Evolutionary conservation across 2,797 vertebrate species (phyloP).

Genomic region (Xenentodon cancila): DNA sequence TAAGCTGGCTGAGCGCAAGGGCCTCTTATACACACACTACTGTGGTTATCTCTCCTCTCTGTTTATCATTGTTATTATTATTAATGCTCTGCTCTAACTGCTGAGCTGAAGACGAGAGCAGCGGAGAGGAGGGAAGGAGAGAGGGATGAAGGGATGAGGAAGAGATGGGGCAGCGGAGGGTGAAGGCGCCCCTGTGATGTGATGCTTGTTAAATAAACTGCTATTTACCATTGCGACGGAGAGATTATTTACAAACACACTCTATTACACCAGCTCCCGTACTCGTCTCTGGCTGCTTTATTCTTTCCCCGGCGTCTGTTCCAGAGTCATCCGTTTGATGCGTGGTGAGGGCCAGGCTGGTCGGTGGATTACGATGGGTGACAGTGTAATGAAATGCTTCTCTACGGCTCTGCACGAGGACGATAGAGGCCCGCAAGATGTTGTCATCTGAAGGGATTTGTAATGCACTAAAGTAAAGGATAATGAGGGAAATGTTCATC

Average conservation of each 20-base stretch:
- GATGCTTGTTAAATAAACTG: constrained; percentile 84
- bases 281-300: constrained; percentile 17
- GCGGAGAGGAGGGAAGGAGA: constrained; percentile 42
- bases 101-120: constrained; percentile 51
- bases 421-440: constrained; percentile 58
- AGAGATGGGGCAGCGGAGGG: constrained; percentile 54
- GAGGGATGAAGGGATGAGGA: constrained; percentile 52
- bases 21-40: constrained; percentile 76
- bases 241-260: constrained; percentile 84
- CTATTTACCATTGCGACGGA: constrained; percentile 78
- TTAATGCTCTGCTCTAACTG: constrained; percentile 76
- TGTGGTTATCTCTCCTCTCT: constrained; percentile 80
- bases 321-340: constrained; percentile 60
- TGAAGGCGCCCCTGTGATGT: constrained; percentile 74
- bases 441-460: constrained; percentile 69
- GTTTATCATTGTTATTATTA: constrained; percentile 86
- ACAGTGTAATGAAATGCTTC: constrained; percentile 64
- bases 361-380: constrained; percentile 64
- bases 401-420: constrained; percentile 37
- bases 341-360: constrained; percentile 54
- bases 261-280: constrained; percentile 44
- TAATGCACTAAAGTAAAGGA: constrained; percentile 55
- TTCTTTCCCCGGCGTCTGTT: constrained; percentile 32
- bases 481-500: constrained; percentile 61
- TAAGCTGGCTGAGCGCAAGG: constrained; percentile 80